Conservation (phyloP, 2,797 vertebrate species). For the Sebastes cheni region DNA sequence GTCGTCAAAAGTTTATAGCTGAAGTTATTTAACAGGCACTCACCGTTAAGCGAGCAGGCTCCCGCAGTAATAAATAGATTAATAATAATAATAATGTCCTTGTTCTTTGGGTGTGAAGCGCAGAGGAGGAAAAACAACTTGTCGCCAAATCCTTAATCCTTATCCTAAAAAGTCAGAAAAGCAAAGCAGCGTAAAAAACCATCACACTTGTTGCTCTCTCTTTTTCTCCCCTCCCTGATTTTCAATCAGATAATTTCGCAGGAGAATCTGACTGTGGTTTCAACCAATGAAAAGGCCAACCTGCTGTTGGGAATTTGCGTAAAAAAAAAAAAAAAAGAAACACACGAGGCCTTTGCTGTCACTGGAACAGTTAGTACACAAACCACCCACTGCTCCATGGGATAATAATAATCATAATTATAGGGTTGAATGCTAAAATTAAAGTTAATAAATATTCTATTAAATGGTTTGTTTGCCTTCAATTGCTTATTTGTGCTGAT, state of each 20-base stretch:
- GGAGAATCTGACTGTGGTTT: slow-evolving; percentile 84
- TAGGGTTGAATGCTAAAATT: not conserved
- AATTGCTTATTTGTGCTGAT: not conserved
- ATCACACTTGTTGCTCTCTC: slow-evolving; percentile 63
- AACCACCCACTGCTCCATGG: not conserved
- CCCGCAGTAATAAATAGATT: not conserved
- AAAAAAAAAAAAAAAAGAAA: slow-evolving; percentile 19
- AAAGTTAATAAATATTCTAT: rapidly evolving
- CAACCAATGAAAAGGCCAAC: slow-evolving; percentile 77
- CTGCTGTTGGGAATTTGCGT: slow-evolving; percentile 78
- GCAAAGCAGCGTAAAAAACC: slow-evolving; percentile 68
- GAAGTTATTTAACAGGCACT: slow-evolving; percentile 13
- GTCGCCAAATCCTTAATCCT: slow-evolving; percentile 74
- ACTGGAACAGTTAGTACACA: slow-evolving; percentile 47
- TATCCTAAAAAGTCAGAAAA: slow-evolving; percentile 65
- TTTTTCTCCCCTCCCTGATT: slow-evolving; percentile 83
- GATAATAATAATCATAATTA: not conserved
- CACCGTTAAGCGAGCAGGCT: slow-evolving; percentile 43
- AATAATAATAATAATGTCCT: not conserved
- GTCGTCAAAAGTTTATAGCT: not conserved
- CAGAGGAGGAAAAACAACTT: not conserved
- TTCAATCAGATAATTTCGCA: slow-evolving; percentile 85
- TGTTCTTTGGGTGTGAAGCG: not conserved
- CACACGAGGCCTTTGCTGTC: slow-evolving; percentile 1
- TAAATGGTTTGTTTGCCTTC: not conserved